Evolutionary conservation across 2,113 vertebrate genomes (phyloP), one percentile per base, ranked within the genome.

Genomic region (Hylia prasina): DNA sequence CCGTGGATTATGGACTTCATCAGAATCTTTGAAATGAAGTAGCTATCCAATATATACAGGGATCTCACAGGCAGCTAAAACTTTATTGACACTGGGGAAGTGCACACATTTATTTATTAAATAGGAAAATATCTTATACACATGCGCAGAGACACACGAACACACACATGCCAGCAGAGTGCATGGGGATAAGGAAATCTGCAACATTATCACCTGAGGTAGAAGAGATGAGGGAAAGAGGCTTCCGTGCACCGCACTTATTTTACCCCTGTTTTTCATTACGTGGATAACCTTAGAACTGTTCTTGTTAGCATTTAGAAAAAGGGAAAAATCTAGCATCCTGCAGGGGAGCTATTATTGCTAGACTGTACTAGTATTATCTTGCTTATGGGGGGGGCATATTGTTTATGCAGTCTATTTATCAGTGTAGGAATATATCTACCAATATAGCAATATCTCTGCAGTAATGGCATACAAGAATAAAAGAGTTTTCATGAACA

Each of bases 331-430:
- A 90, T 69, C 80, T 90, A 68, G 78, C 82, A 71, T 96, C 94
- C 95, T 92, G 81, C 82, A 90, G 90, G 90, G 94, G 86, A 96
- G 78, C 91, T 95, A 89, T 96, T 97, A 95, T 86, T 94, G 73
- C 73, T 51, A 69, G 92, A 94, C 94, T 93, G 57, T 84, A 86
- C 76, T 54, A 91, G 86, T 78, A 93, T 97, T 97, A 96, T 96
- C 95, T 96, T 97, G 90, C 97, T 95, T 96, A 93, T 91, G 94
- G 93, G 94, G 94, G 94, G 89, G 84, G 92, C 78, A 94, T 92
- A 97, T 96, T 96, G 97, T 97, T 97, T 96, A 97, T 96, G 95
- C 92, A 97, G 96, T 86, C 95, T 97, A 96, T 97, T 97, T 96
- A 95, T 97, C 96, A 94, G 94, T 69, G 82, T 86, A 94, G 61